phyloP scores from a whole-genome alignment of 2,113 vertebrate species.

The Bostrychus sinensis region DNA sequence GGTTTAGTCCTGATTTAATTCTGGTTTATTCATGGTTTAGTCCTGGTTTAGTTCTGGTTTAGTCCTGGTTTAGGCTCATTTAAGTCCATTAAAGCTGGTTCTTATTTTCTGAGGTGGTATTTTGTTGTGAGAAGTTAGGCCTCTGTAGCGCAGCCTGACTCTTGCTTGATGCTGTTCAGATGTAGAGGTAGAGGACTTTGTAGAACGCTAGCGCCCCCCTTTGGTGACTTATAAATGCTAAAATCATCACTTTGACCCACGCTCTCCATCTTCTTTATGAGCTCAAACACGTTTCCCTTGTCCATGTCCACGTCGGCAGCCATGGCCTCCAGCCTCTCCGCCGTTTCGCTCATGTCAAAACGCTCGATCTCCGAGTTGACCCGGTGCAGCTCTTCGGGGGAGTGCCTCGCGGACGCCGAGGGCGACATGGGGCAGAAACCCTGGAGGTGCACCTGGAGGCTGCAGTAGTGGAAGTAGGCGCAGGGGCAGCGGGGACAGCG shows the following conservation, averaged over 20 bases:
- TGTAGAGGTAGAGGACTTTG: slow-evolving; percentile 42
- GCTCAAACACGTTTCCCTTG: slow-evolving; percentile 77
- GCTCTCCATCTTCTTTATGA: slow-evolving; percentile 85
- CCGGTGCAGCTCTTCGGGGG: slow-evolving; percentile 84
- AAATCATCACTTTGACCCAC: slow-evolving; percentile 38
- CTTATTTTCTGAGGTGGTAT: no score
- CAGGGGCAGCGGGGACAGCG: slow-evolving; percentile 89
- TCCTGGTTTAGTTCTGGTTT: not conserved
- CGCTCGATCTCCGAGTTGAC: slow-evolving; percentile 91
- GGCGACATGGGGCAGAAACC: slow-evolving; percentile 88
- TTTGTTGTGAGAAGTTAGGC: no score
- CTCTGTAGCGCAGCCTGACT: slow-evolving; percentile 65
- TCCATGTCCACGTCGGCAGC: slow-evolving; percentile 75
- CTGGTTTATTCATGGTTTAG: not conserved
- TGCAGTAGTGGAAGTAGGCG: slow-evolving; percentile 91
- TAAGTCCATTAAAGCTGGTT: not conserved
- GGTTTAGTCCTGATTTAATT: not conserved
- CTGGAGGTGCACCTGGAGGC: slow-evolving; percentile 90
- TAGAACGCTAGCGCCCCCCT: slow-evolving; percentile 16
- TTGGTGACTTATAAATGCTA: slow-evolving; percentile 31
- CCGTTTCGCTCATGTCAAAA: slow-evolving; percentile 92
- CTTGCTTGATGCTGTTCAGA: slow-evolving; percentile 65
- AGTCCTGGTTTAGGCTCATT: not conserved
- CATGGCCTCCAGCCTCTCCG: slow-evolving; percentile 85
- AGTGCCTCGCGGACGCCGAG: slow-evolving; percentile 69